Percentiles rank a stretch among this genome's conserved stretches.
These are phyloP conservation scores for Harpagoxenus sublaevis DNA, from an alignment of 2,888 invertebrate genomes.

Conservation along the genomic window DNA sequence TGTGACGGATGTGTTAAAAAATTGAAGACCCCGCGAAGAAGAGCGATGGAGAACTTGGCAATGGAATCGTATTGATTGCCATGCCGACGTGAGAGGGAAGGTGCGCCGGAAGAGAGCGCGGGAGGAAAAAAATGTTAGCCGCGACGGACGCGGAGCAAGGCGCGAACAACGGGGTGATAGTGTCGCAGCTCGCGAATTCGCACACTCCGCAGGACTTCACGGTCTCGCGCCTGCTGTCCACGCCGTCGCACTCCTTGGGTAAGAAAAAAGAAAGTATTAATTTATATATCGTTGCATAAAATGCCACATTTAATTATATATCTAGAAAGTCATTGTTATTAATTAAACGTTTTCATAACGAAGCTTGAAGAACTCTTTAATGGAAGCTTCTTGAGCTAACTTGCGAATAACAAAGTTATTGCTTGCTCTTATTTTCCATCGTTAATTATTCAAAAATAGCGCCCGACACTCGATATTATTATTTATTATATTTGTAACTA, in stretches of 20 bases:
- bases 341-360: not conserved
- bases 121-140: conserved; percentile 78
- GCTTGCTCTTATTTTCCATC: not conserved
- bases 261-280: conserved; percentile 49
- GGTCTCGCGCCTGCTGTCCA: conserved; percentile 83
- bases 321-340: not conserved
- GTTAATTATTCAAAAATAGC: conserved; percentile 1
- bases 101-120: conserved; percentile 12
- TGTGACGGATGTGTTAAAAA: conserved; percentile 26
- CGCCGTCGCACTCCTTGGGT: conserved; percentile 82
- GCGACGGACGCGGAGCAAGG: conserved; percentile 74
- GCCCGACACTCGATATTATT: not conserved
- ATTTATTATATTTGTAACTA: conserved; percentile 11
- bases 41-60: not conserved
- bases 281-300: not conserved
- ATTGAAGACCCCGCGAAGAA: conserved; percentile 14
- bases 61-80: conserved; percentile 31
- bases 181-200: conserved; percentile 78
- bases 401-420: not conserved
- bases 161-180: conserved; percentile 74
- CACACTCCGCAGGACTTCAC: conserved; percentile 85
- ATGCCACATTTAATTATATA: conserved; percentile 5
- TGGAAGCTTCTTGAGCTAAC: not conserved
- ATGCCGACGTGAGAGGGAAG: conserved; percentile 27
- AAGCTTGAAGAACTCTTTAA: not conserved